phyloP scores from a whole-genome alignment of 2,797 vertebrate genomes.

The Pterois miles region DNA sequence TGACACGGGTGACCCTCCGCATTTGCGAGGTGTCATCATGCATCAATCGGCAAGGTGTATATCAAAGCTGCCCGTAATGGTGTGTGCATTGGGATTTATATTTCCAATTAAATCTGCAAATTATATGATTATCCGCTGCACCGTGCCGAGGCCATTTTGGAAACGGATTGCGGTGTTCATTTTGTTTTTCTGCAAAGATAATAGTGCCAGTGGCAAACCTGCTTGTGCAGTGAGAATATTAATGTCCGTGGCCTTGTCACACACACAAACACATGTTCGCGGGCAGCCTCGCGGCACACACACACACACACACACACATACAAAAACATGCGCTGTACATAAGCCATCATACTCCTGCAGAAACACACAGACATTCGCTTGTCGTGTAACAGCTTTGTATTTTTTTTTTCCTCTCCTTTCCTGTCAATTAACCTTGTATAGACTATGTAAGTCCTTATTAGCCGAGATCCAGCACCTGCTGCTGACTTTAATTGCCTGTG shows the following conservation, averaged over 20 bases:
- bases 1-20: slow-evolving; percentile 83
- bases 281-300: background rate
- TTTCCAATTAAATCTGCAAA: slow-evolving; percentile 89
- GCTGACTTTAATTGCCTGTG: slow-evolving; percentile 77
- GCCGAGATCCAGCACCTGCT: slow-evolving; percentile 67
- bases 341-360: slow-evolving; percentile 21
- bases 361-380: slow-evolving; percentile 26
- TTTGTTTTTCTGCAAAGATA: slow-evolving; percentile 79
- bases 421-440: slow-evolving; percentile 70
- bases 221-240: slow-evolving; percentile 76
- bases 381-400: slow-evolving; percentile 21
- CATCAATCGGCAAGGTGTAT: slow-evolving; percentile 83
- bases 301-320: background rate
- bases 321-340: slow-evolving; percentile 8
- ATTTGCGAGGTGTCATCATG: slow-evolving; percentile 83
- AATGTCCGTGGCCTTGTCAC: slow-evolving; percentile 63
- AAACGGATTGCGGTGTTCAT: slow-evolving; percentile 76
- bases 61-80: slow-evolving; percentile 81
- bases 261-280: slow-evolving; percentile 26
- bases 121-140: slow-evolving; percentile 85
- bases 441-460: slow-evolving; percentile 69
- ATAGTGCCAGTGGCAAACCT: slow-evolving; percentile 77
- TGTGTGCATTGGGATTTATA: slow-evolving; percentile 85
- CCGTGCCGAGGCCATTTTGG: slow-evolving; percentile 80
- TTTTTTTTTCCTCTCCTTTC: slow-evolving; percentile 26